Base-by-base conservation (phyloP, 2,888 invertebrate species). In the Trichacis sp. region DNA sequence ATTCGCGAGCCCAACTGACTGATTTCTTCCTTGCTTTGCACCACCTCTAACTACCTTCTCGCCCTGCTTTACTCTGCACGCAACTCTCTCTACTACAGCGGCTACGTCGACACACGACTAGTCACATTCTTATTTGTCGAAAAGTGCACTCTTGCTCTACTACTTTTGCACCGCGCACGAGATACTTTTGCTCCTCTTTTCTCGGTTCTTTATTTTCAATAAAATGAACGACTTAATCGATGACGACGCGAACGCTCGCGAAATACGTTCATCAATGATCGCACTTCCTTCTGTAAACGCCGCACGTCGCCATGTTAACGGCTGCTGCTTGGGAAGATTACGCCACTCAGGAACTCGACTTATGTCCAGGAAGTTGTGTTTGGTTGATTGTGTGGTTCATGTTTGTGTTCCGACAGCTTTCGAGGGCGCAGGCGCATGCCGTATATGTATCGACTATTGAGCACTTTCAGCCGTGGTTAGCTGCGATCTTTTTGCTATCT, bases 261-360 rank as follows among this genome's bases (percentile, higher is more conserved):
- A 17, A 48, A 63, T 56, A 43, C 51, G 68, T 24, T 8, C 8
- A 5, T 24, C 51, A 46, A 43, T 3, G 40, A 17, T 30, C 36
- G 20, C 42, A 40, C 53, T 58, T 55, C 50, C 59, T 47, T 43
- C 38, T 33, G 46, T 50, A 52, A 59, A 69, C 63, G 75, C 75
- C n/a, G 51, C 14, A 6, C 43, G 14, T 72, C 48, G 64, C 48
- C 63, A 59, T 64, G 46, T 55, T 64, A 52, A 45, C 48, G 24
- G 40, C 8, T 56, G 18, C 46, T 15, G 38, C n/a, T n/a, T n/a
- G n/a, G n/a, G n/a, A n/a, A n/a, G 20, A 29, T n/a, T 38, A 38
- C 30, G 69, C n/a, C n/a, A n/a, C 59, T 73, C 74, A 70, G 76
- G 74, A 74, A 74, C 78, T 76, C 75, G n/a, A n/a, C n/a, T n/a